Conservation (phyloP, 1,140 invertebrate genomes). For the Venustaconcha ellipsiformis region DNA sequence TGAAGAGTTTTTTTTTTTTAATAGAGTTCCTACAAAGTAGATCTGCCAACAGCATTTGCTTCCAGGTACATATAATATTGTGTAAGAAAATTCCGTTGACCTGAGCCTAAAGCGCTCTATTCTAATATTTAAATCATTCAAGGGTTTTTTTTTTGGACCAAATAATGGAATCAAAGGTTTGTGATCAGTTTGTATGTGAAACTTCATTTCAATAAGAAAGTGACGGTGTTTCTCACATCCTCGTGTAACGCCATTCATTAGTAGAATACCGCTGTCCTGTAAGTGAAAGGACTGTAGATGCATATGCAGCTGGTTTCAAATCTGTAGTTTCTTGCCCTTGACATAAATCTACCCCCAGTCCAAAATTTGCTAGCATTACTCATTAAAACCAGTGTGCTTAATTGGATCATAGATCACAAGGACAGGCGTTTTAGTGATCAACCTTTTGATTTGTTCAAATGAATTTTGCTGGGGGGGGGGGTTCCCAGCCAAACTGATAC, state of each 20-base stretch:
- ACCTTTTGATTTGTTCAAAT: conserved; percentile 7
- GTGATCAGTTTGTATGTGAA: conserved; percentile 37
- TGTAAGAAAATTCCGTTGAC: no score
- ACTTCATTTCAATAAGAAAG: conserved; percentile 14
- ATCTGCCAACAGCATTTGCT: no score
- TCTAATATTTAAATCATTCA: conserved; percentile 24
- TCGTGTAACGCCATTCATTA: not conserved
- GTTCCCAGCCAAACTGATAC: conserved; percentile 12
- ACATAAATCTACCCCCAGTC: not conserved
- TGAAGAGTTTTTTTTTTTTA: no score
- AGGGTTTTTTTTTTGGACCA: conserved; percentile 16
- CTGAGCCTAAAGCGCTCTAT: conserved; percentile 14
- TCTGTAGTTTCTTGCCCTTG: conserved; percentile 6
- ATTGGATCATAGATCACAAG: conserved; percentile 21
- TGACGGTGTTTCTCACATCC: conserved; percentile 18
- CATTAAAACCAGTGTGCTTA: not conserved
- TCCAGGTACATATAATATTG: no score
- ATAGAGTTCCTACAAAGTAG: no score
- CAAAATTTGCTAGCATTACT: not conserved
- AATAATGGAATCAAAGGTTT: conserved; percentile 30
- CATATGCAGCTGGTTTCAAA: conserved; percentile 11
- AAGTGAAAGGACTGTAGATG: not conserved
- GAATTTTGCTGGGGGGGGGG: not conserved
- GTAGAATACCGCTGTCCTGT: conserved; percentile 3
- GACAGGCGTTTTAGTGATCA: conserved; percentile 1